Conservation (phyloP, 2,888 invertebrate genomes). For the Eudemis profundana region DNA sequence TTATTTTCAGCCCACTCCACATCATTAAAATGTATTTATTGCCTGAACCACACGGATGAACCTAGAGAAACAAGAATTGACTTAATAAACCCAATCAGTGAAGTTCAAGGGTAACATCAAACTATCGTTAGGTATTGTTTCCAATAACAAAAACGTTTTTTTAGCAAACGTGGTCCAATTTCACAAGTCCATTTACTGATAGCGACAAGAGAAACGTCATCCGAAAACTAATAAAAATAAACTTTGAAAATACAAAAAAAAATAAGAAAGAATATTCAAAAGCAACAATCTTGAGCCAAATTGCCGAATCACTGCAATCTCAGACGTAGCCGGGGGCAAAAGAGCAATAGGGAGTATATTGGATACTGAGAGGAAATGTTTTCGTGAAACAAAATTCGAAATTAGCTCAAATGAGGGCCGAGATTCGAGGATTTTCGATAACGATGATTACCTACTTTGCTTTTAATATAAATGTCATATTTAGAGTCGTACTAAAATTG, state of each 20-base stretch:
- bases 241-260: constrained; percentile 44
- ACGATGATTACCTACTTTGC: constrained; percentile 34
- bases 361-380: constrained; percentile 48
- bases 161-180: background rate
- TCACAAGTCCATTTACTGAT: background rate
- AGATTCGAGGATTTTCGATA: constrained; percentile 35
- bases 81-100: too few relatives aligned
- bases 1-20: too few relatives aligned
- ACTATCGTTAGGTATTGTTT: too few relatives aligned
- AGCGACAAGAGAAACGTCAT: constrained; percentile 11
- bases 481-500: constrained; percentile 32
- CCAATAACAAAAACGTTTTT: too few relatives aligned
- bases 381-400: constrained; percentile 42
- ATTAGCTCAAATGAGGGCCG: constrained; percentile 45
- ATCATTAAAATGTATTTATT: too few relatives aligned
- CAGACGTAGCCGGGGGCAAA: constrained; percentile 49
- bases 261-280: constrained; percentile 62
- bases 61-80: too few relatives aligned
- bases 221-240: constrained; percentile 40
- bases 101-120: too few relatives aligned
- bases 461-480: constrained; percentile 42
- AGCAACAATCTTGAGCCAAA: constrained; percentile 59
- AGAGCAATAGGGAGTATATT: constrained; percentile 54
- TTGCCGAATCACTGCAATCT: constrained; percentile 69
- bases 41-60: too few relatives aligned